Base-by-base conservation (phyloP, 2,113 vertebrate species). In the Poeciliopsis prolifica region DNA sequence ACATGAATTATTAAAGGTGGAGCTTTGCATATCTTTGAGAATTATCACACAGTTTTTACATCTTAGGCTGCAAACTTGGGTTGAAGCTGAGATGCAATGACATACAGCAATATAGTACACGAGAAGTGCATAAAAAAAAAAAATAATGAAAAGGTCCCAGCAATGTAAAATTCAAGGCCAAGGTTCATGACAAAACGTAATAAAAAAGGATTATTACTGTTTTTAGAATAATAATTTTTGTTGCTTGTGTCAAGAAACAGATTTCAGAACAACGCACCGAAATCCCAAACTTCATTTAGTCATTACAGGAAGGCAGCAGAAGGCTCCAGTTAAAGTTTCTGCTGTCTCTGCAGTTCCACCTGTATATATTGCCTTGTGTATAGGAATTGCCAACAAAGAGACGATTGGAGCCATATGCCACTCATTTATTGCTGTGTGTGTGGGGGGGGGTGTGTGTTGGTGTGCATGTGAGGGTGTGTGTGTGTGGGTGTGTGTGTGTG, bases 1-100 rank as follows among this genome's bases (percentile, higher is more conserved):
- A 77, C 74, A 88, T 94, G 91, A 91, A 93, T 94, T 92, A 94
- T 94, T 91, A 90, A 94, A 71, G 17, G 63, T 29, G 79, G 68
- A 84, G 87, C 85, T 91, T 92, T 90, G 90, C 90, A 90, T 91
- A 89, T 87, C 69, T 79, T 79, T 66, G 82, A 80, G 76, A 89
- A 76, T 82, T 84, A 67, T 85, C 29, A 81, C 89, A 88, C 88
- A 77, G 78, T 77, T 86, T 87, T 89, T 85, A 85, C 85, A 87
- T 90, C 81, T 86, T 69, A 65, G 81, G 87, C 71, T 13, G 60
- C 80, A 75, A 75, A 77, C 70, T 65, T 82, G 84, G 82, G 83
- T 86, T 80, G 77, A 35, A 79, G 65, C 68, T 9, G 37, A 86
- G 75, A 73, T 77, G 54, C 37, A 48, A 85, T 67, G 74, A 80